phyloP scores from a whole-genome alignment of 2,113 vertebrate species.

The Larimichthys crocea region DNA sequence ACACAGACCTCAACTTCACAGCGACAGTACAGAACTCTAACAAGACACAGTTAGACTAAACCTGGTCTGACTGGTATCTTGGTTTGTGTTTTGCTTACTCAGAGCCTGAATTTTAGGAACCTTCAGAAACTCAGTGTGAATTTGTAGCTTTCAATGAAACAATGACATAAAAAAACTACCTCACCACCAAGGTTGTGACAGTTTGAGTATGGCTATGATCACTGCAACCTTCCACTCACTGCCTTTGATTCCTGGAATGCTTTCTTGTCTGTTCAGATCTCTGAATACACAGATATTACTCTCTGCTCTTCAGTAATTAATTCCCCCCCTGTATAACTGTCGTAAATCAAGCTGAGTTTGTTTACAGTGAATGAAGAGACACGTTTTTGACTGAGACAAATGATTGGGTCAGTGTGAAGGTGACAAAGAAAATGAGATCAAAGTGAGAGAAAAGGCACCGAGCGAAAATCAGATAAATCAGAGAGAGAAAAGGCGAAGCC shows the following conservation, averaged over 20 bases:
- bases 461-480: constrained; percentile 20
- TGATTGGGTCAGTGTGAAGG: neutral
- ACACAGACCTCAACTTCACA: neutral
- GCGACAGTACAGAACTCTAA: neutral
- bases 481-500: constrained; percentile 13
- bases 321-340: neutral
- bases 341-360: neutral
- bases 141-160: neutral
- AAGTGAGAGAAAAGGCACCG: neutral
- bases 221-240: neutral
- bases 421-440: neutral
- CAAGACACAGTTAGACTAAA: neutral
- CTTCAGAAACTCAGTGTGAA: neutral
- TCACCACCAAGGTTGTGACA: neutral
- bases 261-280: neutral
- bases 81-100: neutral
- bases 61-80: neutral
- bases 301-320: neutral
- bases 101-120: neutral
- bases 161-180: neutral
- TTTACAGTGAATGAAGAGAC: neutral
- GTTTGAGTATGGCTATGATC: neutral
- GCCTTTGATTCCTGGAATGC: neutral
- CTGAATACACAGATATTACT: neutral
- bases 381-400: neutral